A percentile compares a stretch with the other conserved stretches of the same genome.
These are phyloP conservation scores for Actias luna DNA, from an alignment of 2,888 invertebrate genomes.

Conservation along the genomic window DNA sequence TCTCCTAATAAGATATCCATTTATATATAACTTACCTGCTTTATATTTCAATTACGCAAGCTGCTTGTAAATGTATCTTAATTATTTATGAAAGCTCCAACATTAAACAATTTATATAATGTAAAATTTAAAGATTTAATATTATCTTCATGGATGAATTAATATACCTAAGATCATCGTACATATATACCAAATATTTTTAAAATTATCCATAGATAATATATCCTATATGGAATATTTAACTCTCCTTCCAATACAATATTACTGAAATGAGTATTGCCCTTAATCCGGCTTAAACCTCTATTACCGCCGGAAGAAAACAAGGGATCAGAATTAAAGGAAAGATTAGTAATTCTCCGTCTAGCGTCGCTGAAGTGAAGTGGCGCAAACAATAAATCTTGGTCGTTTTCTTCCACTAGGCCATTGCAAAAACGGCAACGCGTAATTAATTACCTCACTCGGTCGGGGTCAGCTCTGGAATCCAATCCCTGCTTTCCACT, in stretches of 20 bases:
- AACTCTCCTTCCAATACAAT: conserved; percentile 48
- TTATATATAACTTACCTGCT: no score
- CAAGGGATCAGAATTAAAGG: conserved; percentile 73
- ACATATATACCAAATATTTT: not conserved
- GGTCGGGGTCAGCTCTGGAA: conserved; percentile 62
- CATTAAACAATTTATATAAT: no score
- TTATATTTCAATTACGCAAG: no score
- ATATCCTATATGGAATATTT: conserved; percentile 4
- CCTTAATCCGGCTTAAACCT: conserved; percentile 63
- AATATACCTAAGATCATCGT: not conserved
- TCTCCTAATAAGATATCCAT: no score
- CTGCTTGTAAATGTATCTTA: no score
- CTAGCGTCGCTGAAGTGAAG: conserved; percentile 54
- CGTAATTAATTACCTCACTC: conserved; percentile 72
- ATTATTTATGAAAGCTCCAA: no score
- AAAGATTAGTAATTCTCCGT: conserved; percentile 69
- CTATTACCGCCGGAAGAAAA: conserved; percentile 64
- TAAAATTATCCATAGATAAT: not conserved
- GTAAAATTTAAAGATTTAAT: no score
- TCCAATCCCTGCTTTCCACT: conserved; percentile 73
- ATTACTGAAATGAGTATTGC: conserved; percentile 57
- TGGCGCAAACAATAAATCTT: conserved; percentile 72
- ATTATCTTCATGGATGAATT: not conserved
- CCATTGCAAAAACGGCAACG: conserved; percentile 70
- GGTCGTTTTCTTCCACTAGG: conserved; percentile 60